These are phyloP conservation scores for Montipora capricornis DNA, from an alignment of 64 coral and sea anemone genomes.

Conservation along the genomic window DNA sequence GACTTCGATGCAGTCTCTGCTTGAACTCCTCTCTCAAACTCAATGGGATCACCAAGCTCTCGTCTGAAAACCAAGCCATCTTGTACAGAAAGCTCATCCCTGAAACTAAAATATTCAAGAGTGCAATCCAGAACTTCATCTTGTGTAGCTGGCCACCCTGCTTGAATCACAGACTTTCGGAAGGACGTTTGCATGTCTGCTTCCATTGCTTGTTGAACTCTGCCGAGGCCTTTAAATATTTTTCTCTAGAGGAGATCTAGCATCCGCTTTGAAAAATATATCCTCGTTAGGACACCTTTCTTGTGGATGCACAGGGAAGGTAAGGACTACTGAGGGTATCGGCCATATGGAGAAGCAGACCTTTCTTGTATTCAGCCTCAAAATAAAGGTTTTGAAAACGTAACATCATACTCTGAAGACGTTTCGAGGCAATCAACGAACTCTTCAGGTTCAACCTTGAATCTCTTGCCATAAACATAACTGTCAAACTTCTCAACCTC, in stretches of 20 bases:
- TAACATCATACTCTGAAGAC: conserved; percentile 18
- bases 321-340: not conserved
- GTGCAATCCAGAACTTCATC: not conserved
- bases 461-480: conserved; percentile 1
- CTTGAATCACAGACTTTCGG: not conserved
- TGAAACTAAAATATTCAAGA: conserved; percentile 33
- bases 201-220: not conserved
- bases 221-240: not conserved
- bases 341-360: not conserved
- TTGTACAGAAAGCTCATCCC: conserved; percentile 22
- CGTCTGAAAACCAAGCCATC: conserved; percentile 28
- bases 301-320: not conserved
- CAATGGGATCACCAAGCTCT: not conserved
- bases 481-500: not conserved
- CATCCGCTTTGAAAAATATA: not conserved
- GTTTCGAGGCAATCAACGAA: not conserved
- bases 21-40: conserved; percentile 28
- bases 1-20: conserved; percentile 43
- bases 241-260: not conserved
- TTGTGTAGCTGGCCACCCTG: conserved; percentile 17
- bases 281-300: not conserved
- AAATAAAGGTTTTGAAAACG: not conserved
- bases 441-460: conserved; percentile 25
- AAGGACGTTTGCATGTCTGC: not conserved
- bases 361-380: conserved; percentile 14